A percentile compares a stretch with the other conserved stretches of the same genome.
These are phyloP conservation scores for Drosophila watanabei DNA, from an alignment of 1,140 invertebrate genomes.

Conservation along the genomic window DNA sequence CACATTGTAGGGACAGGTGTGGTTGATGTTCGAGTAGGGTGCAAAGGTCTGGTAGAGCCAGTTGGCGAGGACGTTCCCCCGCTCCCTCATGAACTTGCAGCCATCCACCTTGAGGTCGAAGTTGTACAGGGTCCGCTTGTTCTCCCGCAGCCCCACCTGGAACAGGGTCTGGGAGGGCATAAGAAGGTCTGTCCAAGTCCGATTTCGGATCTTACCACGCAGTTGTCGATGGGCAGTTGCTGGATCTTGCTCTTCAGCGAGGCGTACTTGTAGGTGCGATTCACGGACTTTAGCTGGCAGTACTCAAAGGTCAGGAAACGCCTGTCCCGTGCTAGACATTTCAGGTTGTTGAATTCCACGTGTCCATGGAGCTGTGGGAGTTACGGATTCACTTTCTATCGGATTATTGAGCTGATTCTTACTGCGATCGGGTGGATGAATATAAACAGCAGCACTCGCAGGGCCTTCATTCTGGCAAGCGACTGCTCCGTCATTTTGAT, in stretches of 20 bases:
- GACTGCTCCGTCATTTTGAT: neutral
- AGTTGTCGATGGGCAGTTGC: conserved; percentile 22
- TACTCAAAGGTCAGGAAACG: conserved; percentile 35
- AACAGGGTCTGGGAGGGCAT: conserved; percentile 14
- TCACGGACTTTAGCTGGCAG: conserved; percentile 50
- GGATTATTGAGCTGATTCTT: neutral
- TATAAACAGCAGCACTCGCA: conserved; percentile 7
- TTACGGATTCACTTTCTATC: neutral
- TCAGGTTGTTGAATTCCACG: conserved; percentile 58
- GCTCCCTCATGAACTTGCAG: conserved; percentile 49
- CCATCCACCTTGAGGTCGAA: conserved; percentile 31
- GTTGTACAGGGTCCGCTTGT: conserved; percentile 22
- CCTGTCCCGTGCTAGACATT: conserved; percentile 16
- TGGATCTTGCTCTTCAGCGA: conserved; percentile 19
- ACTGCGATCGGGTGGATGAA: conserved; percentile 22
- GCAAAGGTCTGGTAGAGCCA: conserved; percentile 19
- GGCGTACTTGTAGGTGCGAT: conserved; percentile 63
- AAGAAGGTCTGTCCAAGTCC: too few species aligned
- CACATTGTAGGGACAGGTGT: conserved; percentile 60
- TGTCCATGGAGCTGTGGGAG: conserved; percentile 29
- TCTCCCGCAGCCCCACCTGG: conserved; percentile 41
- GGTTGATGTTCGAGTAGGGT: conserved; percentile 52
- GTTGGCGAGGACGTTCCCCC: conserved; percentile 48
- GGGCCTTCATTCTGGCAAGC: conserved; percentile 11
- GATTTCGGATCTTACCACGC: conserved; percentile 1